Conservation (phyloP, 2,797 vertebrate genomes). For the Neoniphon sammara region DNA sequence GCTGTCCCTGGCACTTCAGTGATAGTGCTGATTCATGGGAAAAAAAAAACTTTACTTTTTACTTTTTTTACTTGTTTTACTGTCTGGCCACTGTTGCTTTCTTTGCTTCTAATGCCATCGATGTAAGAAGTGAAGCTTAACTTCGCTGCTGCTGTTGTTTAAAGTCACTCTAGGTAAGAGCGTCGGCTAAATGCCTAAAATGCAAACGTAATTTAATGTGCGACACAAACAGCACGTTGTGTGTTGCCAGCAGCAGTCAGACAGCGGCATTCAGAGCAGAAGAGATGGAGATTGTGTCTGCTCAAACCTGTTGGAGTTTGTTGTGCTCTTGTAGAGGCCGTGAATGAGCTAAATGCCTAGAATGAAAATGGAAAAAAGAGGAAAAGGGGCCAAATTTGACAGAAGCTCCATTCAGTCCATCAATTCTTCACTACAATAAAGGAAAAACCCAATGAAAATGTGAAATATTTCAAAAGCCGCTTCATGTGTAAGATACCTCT, state of each 20-base stretch:
- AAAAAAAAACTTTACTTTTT: too few species aligned
- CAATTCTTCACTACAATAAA: too few species aligned
- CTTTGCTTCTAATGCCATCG: neutral
- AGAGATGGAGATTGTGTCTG: neutral
- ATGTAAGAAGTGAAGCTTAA: constrained; percentile 4
- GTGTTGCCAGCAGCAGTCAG: neutral
- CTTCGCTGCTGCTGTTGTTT: neutral
- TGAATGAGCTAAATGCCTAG: neutral
- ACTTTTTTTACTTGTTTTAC: neutral
- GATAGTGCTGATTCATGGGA: too few species aligned
- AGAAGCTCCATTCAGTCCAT: neutral
- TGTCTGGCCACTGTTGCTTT: neutral
- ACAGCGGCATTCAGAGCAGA: too few species aligned
- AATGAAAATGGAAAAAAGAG: neutral
- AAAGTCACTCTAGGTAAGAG: constrained; percentile 21
- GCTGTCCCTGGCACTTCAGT: neutral
- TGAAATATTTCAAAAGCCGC: too few species aligned
- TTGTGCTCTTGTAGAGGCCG: neutral
- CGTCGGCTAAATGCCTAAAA: constrained; percentile 30
- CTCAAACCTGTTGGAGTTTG: neutral
- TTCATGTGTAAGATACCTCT: too few species aligned
- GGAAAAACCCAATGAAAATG: too few species aligned
- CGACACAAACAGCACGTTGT: neutral
- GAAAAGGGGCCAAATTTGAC: neutral
- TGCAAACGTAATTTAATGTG: neutral